Conservation (phyloP, 23 tunicate species). For the Clavelina lepadiformis region DNA sequence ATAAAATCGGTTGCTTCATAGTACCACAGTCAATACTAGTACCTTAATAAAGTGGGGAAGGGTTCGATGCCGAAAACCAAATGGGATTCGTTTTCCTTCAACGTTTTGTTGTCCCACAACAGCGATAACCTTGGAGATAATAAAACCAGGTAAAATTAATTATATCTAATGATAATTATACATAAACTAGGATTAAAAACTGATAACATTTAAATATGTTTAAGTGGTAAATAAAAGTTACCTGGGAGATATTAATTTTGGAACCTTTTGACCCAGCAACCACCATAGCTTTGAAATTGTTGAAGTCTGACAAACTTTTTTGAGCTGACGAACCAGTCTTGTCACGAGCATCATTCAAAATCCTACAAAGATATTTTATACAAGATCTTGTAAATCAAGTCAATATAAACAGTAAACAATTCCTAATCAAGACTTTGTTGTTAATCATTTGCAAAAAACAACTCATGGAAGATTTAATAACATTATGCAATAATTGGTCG, state of each 20-base stretch:
- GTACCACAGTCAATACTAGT: neutral
- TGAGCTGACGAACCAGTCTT: conserved; percentile 99
- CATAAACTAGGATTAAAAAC: neutral
- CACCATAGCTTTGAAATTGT: conserved; percentile 99
- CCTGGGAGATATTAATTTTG: conserved; percentile 99
- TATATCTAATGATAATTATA: neutral
- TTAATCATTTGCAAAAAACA: neutral
- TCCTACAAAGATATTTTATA: too few species aligned
- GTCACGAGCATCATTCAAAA: conserved; percentile 99
- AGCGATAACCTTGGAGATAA: conserved; percentile 94
- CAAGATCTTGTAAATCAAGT: too few species aligned
- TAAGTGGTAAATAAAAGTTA: neutral
- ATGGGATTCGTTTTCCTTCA: conserved; percentile 99
- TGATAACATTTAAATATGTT: neutral
- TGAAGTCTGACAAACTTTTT: conserved; percentile 95
- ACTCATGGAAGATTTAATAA: neutral
- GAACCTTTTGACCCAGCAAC: conserved; percentile 99
- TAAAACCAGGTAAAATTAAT: too few species aligned
- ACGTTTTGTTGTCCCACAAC: conserved; percentile 99
- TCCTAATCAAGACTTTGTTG: neutral
- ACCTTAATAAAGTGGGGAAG: conserved; percentile 99
- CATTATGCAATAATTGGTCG: neutral
- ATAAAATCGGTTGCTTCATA: neutral
- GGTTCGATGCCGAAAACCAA: conserved; percentile 95
- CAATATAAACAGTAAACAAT: too few species aligned